Base-by-base conservation (phyloP, 2,797 vertebrate species). In the Coilia nasus region DNA sequence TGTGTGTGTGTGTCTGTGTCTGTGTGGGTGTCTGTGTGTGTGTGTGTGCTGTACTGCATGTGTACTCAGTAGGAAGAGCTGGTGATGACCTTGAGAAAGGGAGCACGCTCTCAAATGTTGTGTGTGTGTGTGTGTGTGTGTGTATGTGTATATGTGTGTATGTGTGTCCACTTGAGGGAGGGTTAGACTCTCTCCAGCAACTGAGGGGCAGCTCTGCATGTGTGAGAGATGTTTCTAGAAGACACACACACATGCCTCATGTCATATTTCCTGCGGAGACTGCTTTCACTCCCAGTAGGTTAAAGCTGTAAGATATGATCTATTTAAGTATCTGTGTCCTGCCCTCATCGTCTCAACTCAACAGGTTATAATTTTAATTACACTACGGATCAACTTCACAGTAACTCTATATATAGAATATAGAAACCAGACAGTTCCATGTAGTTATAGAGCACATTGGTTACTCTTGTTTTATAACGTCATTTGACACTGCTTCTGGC, bases 221-320 rank as follows among this genome's bases (percentile, higher is more conserved):
- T 23, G 62, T 28, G 62, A 62, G 59, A 59, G 57, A 59, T 59
- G 57, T 59, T 59, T 59, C 57, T 59, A 59, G 57, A 62, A 62
- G 21, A 71, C 25, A 31, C 64, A 28, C 28, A 31, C 64, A 28
- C 64, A 75, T 14, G 7, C 50, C 17, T 44, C 71, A 25, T 78
- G 71, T 44, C 71, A 44, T 21, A 17, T 44, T 19, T 19, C 17
- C 71, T 44, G 17, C 17, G 19, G 35, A 71, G 71, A 78, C 21
- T 44, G 19, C 71, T 78, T 78, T 44, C 71, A 78, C 19, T 5
- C 71, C 44, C 35, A 78, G 71, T 78, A 78, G 31, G 71, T 78
- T 78, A 44, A 35, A 78, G 41, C 31, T 44, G 31, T 21, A 78
- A 78, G 71, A 44, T 41, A 31, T 78, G 35, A 41, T 44, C 71